phyloP scores from a whole-genome alignment of 2,113 vertebrate genomes.

The Siniperca chuatsi region DNA sequence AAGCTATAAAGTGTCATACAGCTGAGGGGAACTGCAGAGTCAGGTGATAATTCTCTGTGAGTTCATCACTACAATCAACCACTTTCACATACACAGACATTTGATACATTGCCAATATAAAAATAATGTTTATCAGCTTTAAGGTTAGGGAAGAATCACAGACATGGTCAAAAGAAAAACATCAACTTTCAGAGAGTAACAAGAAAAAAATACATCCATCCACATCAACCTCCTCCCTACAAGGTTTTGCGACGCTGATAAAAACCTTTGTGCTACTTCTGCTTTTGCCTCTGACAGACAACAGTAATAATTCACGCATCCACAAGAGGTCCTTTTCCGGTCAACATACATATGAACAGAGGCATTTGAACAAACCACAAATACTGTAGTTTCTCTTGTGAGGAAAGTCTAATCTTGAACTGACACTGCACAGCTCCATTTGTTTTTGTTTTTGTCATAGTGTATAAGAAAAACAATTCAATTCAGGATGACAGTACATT shows the following conservation, averaged over 20 bases:
- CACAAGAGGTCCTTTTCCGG: constrained; percentile 1
- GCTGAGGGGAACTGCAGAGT: no score
- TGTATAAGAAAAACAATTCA: neutral
- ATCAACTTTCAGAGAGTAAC: no score
- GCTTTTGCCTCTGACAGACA: neutral
- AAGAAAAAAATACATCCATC: neutral
- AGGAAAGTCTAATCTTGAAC: neutral
- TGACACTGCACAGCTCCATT: no score
- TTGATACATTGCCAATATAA: no score
- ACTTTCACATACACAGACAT: no score
- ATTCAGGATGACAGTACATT: neutral
- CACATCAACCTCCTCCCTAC: neutral
- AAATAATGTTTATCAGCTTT: no score
- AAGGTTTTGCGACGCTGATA: neutral
- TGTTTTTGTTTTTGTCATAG: no score
- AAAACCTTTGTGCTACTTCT: neutral
- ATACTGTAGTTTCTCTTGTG: neutral
- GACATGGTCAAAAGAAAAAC: neutral
- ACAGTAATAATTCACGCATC: neutral
- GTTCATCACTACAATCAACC: no score
- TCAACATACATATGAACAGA: neutral
- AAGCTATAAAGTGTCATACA: no score
- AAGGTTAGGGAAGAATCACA: neutral
- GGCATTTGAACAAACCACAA: neutral
- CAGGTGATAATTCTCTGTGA: no score